These are phyloP conservation scores for Hestina assimilis DNA, from an alignment of 1,140 invertebrate species.

Conservation along the genomic window DNA sequence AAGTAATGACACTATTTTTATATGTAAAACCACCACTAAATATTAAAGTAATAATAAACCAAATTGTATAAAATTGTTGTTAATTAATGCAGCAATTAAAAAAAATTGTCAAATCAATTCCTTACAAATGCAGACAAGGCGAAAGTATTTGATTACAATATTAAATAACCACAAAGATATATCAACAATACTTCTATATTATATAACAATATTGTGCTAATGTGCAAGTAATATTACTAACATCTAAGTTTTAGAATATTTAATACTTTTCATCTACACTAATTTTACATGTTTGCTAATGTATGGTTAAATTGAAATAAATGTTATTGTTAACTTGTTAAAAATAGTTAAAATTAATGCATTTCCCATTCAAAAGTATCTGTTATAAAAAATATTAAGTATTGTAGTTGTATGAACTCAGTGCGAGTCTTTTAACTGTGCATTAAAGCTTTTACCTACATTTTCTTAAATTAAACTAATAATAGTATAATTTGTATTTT, in stretches of 20 bases:
- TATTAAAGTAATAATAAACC: too few species aligned
- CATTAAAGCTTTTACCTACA: slow-evolving; percentile 17
- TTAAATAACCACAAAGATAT: slow-evolving; percentile 15
- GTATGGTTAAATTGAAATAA: slow-evolving; percentile 1
- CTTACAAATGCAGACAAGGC: slow-evolving; percentile 11
- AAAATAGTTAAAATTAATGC: not conserved
- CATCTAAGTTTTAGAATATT: slow-evolving; percentile 34
- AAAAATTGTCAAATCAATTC: slow-evolving; percentile 9
- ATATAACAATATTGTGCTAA: slow-evolving; percentile 55
- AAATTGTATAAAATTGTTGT: too few species aligned
- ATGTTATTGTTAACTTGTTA: too few species aligned
- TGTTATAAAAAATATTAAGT: too few species aligned
- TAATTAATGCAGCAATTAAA: too few species aligned
- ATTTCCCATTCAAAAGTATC: too few species aligned
- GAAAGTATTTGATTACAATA: slow-evolving; percentile 5
- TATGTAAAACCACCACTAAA: too few species aligned
- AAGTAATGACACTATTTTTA: too few species aligned
- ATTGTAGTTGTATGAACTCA: slow-evolving; percentile 1
- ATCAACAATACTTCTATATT: slow-evolving; percentile 26
- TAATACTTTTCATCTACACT: slow-evolving; percentile 28
- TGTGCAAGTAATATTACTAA: slow-evolving; percentile 49
- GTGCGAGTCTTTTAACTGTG: not conserved
- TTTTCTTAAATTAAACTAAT: slow-evolving; percentile 10
- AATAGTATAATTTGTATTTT: slow-evolving; percentile 3
- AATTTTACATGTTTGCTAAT: slow-evolving; percentile 21